A percentile compares a stretch with the other conserved stretches of the same genome.
Evolutionary conservation across 2,797 vertebrate species (phyloP).

Genomic region (Sardinella longiceps): DNA sequence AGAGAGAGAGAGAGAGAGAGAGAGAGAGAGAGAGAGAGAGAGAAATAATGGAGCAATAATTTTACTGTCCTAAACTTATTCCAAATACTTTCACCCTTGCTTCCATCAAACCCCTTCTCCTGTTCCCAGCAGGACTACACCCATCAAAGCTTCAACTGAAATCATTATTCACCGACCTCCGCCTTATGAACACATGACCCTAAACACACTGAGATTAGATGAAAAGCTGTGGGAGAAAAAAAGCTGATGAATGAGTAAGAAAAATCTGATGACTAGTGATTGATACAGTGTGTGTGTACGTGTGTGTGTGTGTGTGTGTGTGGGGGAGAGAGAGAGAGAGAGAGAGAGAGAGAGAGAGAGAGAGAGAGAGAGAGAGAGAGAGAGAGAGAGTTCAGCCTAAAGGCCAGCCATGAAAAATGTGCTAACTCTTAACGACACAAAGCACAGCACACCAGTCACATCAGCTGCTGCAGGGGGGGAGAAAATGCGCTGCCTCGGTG

Average conservation of each 20-base stretch:
- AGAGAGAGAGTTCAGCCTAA: background rate
- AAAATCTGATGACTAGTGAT: background rate
- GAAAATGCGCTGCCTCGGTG: background rate
- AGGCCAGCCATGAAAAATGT: conserved; percentile 1
- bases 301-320: no score
- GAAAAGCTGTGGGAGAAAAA: background rate
- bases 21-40: no score
- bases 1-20: no score
- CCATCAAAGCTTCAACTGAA: background rate
- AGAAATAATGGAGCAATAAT: background rate
- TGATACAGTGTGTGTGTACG: background rate
- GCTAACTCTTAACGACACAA: conserved; percentile 2
- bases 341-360: background rate
- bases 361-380: background rate
- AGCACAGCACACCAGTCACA: background rate
- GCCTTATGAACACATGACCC: background rate
- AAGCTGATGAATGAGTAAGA: background rate
- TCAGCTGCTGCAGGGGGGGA: background rate
- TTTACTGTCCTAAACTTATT: background rate
- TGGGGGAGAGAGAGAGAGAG: background rate
- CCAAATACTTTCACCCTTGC: background rate
- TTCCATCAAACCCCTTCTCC: background rate
- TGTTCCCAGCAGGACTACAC: background rate
- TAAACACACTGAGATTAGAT: background rate
- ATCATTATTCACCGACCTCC: background rate